Conservation (phyloP, 1,140 invertebrate species). For the Pentalonia nigronervosa region DNA sequence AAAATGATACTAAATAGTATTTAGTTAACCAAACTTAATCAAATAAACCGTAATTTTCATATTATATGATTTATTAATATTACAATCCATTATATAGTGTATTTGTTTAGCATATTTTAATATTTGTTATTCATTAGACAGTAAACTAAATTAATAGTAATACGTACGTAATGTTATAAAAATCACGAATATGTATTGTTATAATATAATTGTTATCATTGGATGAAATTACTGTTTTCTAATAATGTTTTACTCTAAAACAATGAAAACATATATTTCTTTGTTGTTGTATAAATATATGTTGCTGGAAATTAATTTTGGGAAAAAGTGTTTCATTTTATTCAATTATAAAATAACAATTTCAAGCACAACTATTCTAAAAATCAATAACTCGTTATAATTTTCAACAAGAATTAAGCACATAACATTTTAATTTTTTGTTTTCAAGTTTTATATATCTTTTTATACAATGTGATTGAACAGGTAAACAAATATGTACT, state of each 20-base stretch:
- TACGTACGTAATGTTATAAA: no score
- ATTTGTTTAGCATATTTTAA: neutral
- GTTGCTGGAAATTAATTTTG: no score
- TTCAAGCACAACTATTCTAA: neutral
- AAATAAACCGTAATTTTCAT: neutral
- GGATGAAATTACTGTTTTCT: neutral
- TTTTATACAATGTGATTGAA: neutral
- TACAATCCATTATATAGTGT: no score
- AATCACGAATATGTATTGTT: no score
- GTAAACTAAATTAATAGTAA: no score
- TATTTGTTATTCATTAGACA: neutral
- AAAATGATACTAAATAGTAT: slow-evolving; percentile 4
- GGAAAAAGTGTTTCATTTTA: neutral
- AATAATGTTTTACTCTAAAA: neutral
- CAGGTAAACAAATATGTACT: neutral
- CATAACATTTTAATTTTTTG: neutral
- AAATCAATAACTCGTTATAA: neutral
- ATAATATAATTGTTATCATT: neutral
- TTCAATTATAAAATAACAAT: neutral
- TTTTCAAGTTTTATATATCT: neutral
- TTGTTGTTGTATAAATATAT: neutral
- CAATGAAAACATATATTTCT: neutral
- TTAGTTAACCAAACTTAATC: neutral
- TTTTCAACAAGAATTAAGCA: neutral
- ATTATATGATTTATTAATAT: neutral